Evolutionary conservation across 2,888 invertebrate genomes (phyloP).

Genomic region (Phyllotreta cruciferae): DNA sequence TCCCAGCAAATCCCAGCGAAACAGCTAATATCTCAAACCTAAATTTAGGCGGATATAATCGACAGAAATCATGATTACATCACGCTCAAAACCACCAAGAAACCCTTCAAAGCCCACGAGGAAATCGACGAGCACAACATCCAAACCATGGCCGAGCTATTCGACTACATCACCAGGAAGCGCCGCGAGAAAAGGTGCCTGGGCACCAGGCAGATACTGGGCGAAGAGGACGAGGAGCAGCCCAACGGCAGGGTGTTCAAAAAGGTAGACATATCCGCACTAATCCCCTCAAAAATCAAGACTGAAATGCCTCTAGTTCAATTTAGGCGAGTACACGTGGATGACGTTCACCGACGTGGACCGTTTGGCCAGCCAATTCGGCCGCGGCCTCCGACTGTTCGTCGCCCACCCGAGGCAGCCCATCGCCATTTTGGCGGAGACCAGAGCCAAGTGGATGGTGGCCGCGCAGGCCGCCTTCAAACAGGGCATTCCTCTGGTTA

Average conservation of each 20-base stretch:
- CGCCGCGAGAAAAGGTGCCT: slow-evolving; percentile 78
- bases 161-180: slow-evolving; percentile 76
- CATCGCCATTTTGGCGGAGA: slow-evolving; percentile 94
- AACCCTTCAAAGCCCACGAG: slow-evolving; percentile 72
- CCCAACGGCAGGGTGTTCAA: slow-evolving; percentile 92
- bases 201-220: slow-evolving; percentile 86
- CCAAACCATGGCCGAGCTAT: slow-evolving; percentile 81
- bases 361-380: slow-evolving; percentile 74
- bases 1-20: not conserved
- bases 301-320: slow-evolving; percentile 65
- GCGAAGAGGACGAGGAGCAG: slow-evolving; percentile 92
- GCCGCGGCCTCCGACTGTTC: slow-evolving; percentile 79
- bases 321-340: slow-evolving; percentile 92
- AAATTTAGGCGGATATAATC: slow-evolving; percentile 26
- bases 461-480: slow-evolving; percentile 94
- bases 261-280: slow-evolving; percentile 67
- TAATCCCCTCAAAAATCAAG: not conserved
- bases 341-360: slow-evolving; percentile 79
- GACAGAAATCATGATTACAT: slow-evolving; percentile 53
- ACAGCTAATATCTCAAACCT: not conserved
- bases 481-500: slow-evolving; percentile 90
- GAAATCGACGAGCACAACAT: slow-evolving; percentile 76
- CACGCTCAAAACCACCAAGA: slow-evolving; percentile 75
- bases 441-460: slow-evolving; percentile 95
- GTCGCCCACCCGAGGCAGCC: slow-evolving; percentile 75